Base-by-base conservation (phyloP, 2,797 vertebrate species). In the Octomys mimax region DNA sequence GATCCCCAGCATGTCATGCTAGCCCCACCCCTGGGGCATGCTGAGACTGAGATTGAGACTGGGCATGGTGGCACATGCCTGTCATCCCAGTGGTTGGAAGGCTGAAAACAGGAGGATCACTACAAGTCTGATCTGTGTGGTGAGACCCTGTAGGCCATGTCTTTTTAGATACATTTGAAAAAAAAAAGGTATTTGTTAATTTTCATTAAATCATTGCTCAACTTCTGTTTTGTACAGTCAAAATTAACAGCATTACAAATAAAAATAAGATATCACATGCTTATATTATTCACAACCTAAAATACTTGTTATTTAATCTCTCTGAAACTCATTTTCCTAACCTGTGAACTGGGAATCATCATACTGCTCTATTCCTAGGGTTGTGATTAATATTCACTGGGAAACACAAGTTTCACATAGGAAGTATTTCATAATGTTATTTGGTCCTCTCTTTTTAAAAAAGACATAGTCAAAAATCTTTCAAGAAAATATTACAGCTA, bases 391-490 rank as follows among this genome's bases (percentile, higher is more conserved):
- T 71, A 79, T 64, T 92, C 57, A 59, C 46, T 52, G 28, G 64
- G 26, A 88, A 73, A 64, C 36, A 19, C 10, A 59, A 36, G 4
- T 33, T 66, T 26, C 36, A 46, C 61, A 39, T 42, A 79, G 2
- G 54, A 92, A 26, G 1, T 77, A 82, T 21, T 86, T 36, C 11
- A 70, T 8, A 71, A 77, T 82, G 33, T 18, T 92, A n/a, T 33
- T 87, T 92, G 92, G 42, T 79, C 79, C 11, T 84, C 1, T 52
- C 49, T 91, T 13, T 10, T 6, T 46, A 33, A 90, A 83, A 61
- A 88, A 93, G 18, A 52, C 9, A 54, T 54, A 77, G 26, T 81
- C 78, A 95, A 85, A 83, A n/a, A n/a, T 70, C 28, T 68, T 91
- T n/a, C 26, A 84, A 11, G 39, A 94, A 90, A 90, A 64, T 6